Percentiles rank a stretch among this genome's conserved stretches.
phyloP scores from a whole-genome alignment of 2,113 vertebrate species.

The Eleginops maclovinus region DNA sequence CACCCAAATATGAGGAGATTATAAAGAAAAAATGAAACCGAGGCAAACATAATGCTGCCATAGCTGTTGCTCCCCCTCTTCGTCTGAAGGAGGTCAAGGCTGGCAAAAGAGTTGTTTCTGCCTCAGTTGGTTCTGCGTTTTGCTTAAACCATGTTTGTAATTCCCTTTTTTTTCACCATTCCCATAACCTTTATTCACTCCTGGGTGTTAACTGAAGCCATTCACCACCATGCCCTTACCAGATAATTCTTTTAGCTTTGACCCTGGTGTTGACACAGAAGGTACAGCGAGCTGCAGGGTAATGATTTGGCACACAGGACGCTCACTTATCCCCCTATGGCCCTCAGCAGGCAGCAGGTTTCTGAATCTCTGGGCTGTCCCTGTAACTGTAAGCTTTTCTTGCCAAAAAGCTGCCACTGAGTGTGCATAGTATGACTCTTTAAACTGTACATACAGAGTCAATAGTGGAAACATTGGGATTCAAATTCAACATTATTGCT shows the following conservation, averaged over 20 bases:
- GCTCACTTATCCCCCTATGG: not conserved
- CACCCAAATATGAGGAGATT: constrained; percentile 93
- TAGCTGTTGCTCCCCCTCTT: no score
- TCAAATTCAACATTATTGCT: not conserved
- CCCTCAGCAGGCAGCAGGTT: not conserved
- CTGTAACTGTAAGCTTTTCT: not conserved
- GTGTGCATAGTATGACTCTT: not conserved
- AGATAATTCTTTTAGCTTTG: not conserved
- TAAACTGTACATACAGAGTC: not conserved
- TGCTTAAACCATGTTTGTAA: not conserved
- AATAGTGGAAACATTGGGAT: not conserved
- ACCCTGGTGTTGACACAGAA: not conserved
- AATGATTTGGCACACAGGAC: not conserved
- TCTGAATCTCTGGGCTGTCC: no score
- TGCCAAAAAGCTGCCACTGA: not conserved
- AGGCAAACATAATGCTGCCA: not conserved
- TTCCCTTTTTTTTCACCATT: not conserved
- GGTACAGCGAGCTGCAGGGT: not conserved
- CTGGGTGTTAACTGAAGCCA: not conserved
- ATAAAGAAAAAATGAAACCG: constrained; percentile 78
- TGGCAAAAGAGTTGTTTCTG: not conserved
- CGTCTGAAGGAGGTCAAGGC: not conserved
- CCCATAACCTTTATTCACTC: not conserved
- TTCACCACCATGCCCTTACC: no score
- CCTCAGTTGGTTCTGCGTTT: not conserved